Base-by-base conservation (phyloP, 2,113 vertebrate species). In the Ploceus nigricollis region DNA sequence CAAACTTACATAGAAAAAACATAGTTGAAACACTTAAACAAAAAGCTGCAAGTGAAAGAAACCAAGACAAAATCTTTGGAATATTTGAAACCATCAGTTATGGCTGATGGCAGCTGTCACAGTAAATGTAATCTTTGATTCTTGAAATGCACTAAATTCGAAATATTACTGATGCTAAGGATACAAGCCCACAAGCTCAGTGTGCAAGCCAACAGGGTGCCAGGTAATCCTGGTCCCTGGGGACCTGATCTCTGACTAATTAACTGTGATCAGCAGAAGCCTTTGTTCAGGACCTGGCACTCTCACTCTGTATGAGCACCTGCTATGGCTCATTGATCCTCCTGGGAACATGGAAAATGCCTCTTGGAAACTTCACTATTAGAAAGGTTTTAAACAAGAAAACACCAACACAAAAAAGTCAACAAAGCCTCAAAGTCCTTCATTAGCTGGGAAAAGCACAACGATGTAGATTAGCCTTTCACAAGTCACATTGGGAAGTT, bases 251-350 rank as follows among this genome's bases (percentile, higher is more conserved):
- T 10, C 69, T 17, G 10, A 17, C 40, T 23, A 30, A 50, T 30
- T 54, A 58, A 28, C 31, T 31, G 13, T 15, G 19, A 64, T 31
- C 64, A 73, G 54, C 27, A 51, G 22, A 37, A 82, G 44, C 24
- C 54, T 73, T 73, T 23, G 4, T 20, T 64, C 5, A 2, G 33
- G 35, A 79, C 3, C 33, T 10, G 9, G 48, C 25, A 61, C 4
- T 4, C 0, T 2, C 0, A 1, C 8, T 53, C 44, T 18, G 33
- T 1, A 8, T 10, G 10, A 71, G n/a, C 2, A 3, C 39, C 50
- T 51, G 28, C 25, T 45, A 17, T 2, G 3, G 33, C 39, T 77
- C n/a, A 8, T 20, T 1, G 2, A 12, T 60, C 45, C 22, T 73
- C 50, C 44, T 21, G 35, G 30, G 45, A 79, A 33, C 21, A 9